Percentiles rank a stretch among this genome's conserved stretches.
Conservation (phyloP, 2,888 invertebrate genomes). For the Drosophila austrosaltans region DNA sequence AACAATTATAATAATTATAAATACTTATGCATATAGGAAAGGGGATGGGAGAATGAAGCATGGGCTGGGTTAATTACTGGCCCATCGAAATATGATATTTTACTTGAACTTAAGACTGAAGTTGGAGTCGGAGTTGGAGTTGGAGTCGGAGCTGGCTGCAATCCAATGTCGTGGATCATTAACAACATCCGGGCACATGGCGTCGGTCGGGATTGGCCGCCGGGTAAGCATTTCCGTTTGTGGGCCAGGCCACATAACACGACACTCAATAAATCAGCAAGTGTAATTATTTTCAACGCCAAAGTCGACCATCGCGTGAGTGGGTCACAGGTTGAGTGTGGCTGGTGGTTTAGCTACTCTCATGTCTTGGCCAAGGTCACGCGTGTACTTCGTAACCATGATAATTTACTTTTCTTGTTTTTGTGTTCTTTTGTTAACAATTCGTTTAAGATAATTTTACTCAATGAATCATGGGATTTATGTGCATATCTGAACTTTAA, state of each 20-base stretch:
- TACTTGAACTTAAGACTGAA: constrained; percentile 7
- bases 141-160: constrained; percentile 19
- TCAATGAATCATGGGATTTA: too few relatives aligned
- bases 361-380: constrained; percentile 5
- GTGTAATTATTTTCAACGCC: constrained; percentile 75
- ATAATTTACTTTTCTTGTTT: background rate
- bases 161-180: constrained; percentile 68
- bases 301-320: constrained; percentile 42
- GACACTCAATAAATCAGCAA: constrained; percentile 76
- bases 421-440: too few relatives aligned
- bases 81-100: constrained; percentile 12
- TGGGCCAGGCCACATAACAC: constrained; percentile 36
- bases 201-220: background rate
- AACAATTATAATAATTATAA: constrained; percentile 10
- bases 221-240: constrained; percentile 39
- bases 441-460: too few relatives aligned
- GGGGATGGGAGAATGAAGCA: background rate
- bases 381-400: background rate
- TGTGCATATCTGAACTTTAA: too few relatives aligned
- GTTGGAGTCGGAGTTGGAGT: constrained; percentile 6
- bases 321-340: background rate
- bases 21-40: background rate
- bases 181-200: constrained; percentile 58
- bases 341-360: background rate
- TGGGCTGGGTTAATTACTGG: constrained; percentile 40